These are phyloP conservation scores for Ormyrus nitidulus DNA, from an alignment of 2,888 invertebrate species.

Conservation along the genomic window DNA sequence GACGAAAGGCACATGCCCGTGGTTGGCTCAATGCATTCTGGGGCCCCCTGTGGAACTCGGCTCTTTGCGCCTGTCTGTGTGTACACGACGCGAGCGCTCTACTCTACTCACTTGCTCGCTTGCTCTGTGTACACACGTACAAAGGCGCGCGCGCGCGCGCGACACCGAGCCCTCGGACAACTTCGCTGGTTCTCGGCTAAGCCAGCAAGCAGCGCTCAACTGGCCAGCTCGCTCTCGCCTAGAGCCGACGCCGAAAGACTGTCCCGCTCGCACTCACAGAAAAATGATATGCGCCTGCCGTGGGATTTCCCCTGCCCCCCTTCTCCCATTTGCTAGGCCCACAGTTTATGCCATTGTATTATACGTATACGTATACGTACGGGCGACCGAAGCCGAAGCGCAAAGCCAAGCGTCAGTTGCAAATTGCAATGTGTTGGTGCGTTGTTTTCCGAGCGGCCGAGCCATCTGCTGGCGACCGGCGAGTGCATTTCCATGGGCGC, in stretches of 20 bases:
- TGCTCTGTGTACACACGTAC: not conserved
- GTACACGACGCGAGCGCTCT: not conserved
- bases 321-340: no score
- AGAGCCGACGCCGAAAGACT: no score
- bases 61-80: not conserved
- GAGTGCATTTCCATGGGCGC: not conserved
- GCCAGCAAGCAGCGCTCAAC: no score
- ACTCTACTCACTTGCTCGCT: not conserved
- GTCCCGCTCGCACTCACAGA: no score
- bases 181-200: no score
- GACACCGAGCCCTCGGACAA: no score
- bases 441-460: slow-evolving; percentile 27
- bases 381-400: no score
- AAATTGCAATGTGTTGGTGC: not conserved
- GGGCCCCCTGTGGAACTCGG: slow-evolving; percentile 63
- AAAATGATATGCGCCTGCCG: not conserved
- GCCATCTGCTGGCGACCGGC: slow-evolving; percentile 50
- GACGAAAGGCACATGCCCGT: slow-evolving; percentile 80
- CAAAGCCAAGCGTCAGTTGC: not conserved
- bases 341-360: no score
- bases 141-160: not conserved
- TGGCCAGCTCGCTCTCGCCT: no score
- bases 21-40: slow-evolving; percentile 77
- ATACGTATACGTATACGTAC: no score
- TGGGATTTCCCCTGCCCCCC: slow-evolving; percentile 8